Conservation (phyloP, 2,888 invertebrate genomes). For the Eledona agricola region DNA sequence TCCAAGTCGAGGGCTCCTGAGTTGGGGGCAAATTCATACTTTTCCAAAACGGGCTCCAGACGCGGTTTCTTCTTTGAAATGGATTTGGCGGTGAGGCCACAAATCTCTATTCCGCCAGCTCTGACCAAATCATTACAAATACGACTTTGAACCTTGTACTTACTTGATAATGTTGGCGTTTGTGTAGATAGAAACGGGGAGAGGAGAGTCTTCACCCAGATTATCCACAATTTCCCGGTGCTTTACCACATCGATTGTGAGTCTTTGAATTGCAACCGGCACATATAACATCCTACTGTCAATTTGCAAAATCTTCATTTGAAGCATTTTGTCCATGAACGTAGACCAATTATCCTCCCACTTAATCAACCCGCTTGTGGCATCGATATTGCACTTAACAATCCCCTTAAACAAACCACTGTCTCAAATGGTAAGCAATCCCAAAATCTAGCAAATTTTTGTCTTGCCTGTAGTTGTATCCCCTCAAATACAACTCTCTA, state of each 20-base stretch:
- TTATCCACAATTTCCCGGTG: slow-evolving; percentile 52
- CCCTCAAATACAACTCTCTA: too few relatives aligned
- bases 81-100: slow-evolving; percentile 78
- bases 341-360: slow-evolving; percentile 76
- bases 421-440: too few relatives aligned
- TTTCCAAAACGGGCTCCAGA: slow-evolving; percentile 80
- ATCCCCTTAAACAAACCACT: slow-evolving; percentile 50
- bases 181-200: slow-evolving; percentile 60
- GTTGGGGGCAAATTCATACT: slow-evolving; percentile 77
- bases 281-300: slow-evolving; percentile 74
- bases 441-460: too few relatives aligned
- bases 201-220: slow-evolving; percentile 19
- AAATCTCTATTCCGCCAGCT: slow-evolving; percentile 80
- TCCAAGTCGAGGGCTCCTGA: slow-evolving; percentile 42
- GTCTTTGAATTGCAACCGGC: slow-evolving; percentile 67
- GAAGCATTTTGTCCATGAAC: slow-evolving; percentile 87
- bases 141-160: too few relatives aligned
- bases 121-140: too few relatives aligned
- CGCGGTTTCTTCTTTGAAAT: slow-evolving; percentile 75
- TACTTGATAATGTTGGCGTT: slow-evolving; percentile 51
- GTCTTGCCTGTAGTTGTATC: too few relatives aligned
- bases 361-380: slow-evolving; percentile 28
- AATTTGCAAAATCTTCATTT: slow-evolving; percentile 73
- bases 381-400: slow-evolving; percentile 42
- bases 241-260: slow-evolving; percentile 63